Base-by-base conservation (phyloP, 1,140 invertebrate genomes). In the Myzus persicae region DNA sequence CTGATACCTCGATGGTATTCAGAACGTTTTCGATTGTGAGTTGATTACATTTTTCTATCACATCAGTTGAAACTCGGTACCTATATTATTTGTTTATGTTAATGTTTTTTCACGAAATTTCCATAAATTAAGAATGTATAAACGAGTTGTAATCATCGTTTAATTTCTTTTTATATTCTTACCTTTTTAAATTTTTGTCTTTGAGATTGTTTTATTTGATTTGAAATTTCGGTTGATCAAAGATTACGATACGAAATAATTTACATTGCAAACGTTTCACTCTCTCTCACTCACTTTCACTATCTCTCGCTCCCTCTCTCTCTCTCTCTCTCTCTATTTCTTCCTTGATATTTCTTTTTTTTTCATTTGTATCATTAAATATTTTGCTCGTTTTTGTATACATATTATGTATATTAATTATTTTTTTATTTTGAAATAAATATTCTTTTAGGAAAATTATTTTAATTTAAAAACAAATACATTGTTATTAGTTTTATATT, bases 81-180 rank as follows among this genome's bases (percentile, higher is more conserved):
- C 2, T 38, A 18, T 20, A 36, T 59, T 24, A 31, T 59, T 36
- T 38, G 36, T 22, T 38, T 82, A 82, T 82, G 76, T 42, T 44
- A 87, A 87, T 87, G 31, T 87, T 87, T 87, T 44, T 87, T n/a
- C 42, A 87, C 31, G 14, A 87, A n/a, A 44, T 44, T 7, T 87
- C 26, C 84, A 44, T 87, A 87, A 42, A 87, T 87, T 87, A 38
- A 38, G 22, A 46, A n/a, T 87, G 11, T 2, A 42, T 87, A 87
- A 46, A 46, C 18, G 6, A 87, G 31, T 87, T 46, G 11, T 44
- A 44, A 85, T 44, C 14, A 85, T 85, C 8, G 40, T 87, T 87
- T 31, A 42, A 87, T 87, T 87, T 31, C 1, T 87, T 44, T 87
- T 44, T 46, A 46, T 44, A 87, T 44, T 44, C 14, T 38, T 87